phyloP scores from a whole-genome alignment of 2,888 invertebrate genomes.

The Agrotis exclamationis region DNA sequence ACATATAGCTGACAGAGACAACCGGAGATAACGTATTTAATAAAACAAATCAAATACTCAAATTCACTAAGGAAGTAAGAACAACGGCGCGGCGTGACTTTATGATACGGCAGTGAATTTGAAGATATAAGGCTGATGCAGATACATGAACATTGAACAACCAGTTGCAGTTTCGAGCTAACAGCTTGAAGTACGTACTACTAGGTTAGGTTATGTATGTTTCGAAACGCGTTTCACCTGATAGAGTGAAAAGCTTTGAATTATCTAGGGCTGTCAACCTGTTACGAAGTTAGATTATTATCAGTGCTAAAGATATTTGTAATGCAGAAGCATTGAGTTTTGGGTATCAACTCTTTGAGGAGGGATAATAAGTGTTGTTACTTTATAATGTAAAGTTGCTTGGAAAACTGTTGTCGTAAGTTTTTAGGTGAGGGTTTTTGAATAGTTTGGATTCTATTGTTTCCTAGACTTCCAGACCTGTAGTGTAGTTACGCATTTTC shows the following conservation, averaged over 20 bases:
- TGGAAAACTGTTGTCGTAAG: background rate
- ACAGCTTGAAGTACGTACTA: constrained; percentile 32
- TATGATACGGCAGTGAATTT: constrained; percentile 28
- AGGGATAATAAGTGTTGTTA: background rate
- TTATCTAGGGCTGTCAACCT: constrained; percentile 61
- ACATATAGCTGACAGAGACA: background rate
- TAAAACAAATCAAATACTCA: background rate
- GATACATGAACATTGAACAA: constrained; percentile 45
- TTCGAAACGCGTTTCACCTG: constrained; percentile 70
- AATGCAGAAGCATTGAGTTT: constrained; percentile 35
- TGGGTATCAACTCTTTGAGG: constrained; percentile 12
- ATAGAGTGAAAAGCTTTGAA: constrained; percentile 61
- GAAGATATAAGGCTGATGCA: constrained; percentile 26
- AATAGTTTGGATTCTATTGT: background rate
- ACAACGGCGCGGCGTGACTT: background rate
- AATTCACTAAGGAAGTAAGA: background rate
- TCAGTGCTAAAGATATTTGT: constrained; percentile 31
- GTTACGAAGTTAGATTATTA: constrained; percentile 48
- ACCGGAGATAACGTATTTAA: background rate
- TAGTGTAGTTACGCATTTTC: no score
- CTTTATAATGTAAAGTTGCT: constrained; percentile 3
- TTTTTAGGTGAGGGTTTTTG: background rate
- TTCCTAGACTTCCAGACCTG: background rate
- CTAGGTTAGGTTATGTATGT: constrained; percentile 62
- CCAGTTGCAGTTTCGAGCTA: constrained; percentile 42